phyloP scores from a whole-genome alignment of 2,888 invertebrate species.

The Lacanobia oleracea region DNA sequence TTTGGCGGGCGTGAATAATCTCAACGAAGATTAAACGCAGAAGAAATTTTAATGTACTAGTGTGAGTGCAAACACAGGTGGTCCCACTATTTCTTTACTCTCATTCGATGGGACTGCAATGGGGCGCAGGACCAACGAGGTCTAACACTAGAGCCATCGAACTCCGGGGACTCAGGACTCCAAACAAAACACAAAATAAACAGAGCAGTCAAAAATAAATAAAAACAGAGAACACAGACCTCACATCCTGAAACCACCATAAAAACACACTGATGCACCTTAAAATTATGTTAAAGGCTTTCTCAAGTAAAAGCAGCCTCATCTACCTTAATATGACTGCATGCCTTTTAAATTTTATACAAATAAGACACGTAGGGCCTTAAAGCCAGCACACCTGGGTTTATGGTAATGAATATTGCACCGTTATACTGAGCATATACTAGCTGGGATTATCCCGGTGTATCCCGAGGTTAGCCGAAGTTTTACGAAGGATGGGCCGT shows the following conservation, averaged over 20 bases:
- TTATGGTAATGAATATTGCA: conserved; percentile 61
- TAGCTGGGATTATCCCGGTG: conserved; percentile 42
- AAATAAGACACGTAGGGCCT: conserved; percentile 52
- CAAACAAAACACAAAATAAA: too few species aligned
- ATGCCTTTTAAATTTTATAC: conserved; percentile 46
- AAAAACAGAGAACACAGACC: too few species aligned
- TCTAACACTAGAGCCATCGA: too few species aligned
- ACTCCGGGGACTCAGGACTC: too few species aligned
- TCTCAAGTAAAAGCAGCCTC: conserved; percentile 20
- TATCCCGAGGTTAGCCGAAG: conserved; percentile 27
- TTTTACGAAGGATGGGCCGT: conserved; percentile 16
- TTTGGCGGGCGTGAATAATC: too few species aligned
- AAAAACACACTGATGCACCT: conserved; percentile 11
- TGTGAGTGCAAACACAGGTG: too few species aligned
- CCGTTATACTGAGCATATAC: conserved; percentile 50
- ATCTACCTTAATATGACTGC: conserved; percentile 42
- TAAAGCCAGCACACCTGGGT: conserved; percentile 48
- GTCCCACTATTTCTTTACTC: too few species aligned
- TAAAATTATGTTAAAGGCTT: conserved; percentile 15
- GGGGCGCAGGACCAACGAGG: too few species aligned
- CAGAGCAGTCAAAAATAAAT: too few species aligned
- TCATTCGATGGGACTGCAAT: too few species aligned
- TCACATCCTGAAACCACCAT: background rate
- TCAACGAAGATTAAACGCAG: too few species aligned
- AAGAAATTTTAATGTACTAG: too few species aligned